Evolutionary conservation across 2,797 vertebrate species (phyloP).

Genomic region (Tenualosa ilisha): DNA sequence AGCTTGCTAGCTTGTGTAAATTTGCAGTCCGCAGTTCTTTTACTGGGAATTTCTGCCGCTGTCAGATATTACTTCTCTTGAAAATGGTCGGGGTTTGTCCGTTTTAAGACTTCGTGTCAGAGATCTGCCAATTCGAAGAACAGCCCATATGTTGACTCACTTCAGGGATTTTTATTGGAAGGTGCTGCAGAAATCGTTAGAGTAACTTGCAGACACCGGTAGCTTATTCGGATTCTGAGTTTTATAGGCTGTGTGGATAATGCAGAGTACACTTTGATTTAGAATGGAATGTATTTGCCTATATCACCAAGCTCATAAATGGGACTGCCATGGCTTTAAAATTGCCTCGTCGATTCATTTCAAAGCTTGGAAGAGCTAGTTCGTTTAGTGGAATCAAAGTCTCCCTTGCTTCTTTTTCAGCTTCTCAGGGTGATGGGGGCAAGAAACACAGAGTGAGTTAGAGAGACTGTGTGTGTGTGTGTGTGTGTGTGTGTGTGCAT

Average conservation of each 20-base stretch:
- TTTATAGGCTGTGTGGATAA: not conserved
- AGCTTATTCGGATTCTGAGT: not conserved
- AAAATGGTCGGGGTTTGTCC: not conserved
- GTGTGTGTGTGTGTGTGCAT: constrained; percentile 31
- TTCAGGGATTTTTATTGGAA: not conserved
- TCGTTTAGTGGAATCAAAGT: not conserved
- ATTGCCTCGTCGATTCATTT: not conserved
- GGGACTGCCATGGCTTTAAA: not conserved
- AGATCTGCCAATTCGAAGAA: not conserved
- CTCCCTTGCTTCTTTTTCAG: not conserved
- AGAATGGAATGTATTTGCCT: not conserved
- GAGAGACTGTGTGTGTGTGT: not conserved
- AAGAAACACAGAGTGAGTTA: not conserved
- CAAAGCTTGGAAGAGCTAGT: not conserved
- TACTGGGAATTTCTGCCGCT: constrained; percentile 39
- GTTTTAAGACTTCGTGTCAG: not conserved
- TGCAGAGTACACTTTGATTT: not conserved
- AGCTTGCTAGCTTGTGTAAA: constrained; percentile 57
- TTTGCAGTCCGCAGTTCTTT: constrained; percentile 39
- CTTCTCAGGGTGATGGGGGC: not conserved
- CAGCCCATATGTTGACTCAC: not conserved
- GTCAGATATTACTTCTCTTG: constrained; percentile 14
- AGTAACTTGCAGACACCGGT: too few species aligned
- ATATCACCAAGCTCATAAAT: not conserved
- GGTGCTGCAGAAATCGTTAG: not conserved